Conservation (phyloP, 2,797 vertebrate species). For the Enteromius anoplus region DNA sequence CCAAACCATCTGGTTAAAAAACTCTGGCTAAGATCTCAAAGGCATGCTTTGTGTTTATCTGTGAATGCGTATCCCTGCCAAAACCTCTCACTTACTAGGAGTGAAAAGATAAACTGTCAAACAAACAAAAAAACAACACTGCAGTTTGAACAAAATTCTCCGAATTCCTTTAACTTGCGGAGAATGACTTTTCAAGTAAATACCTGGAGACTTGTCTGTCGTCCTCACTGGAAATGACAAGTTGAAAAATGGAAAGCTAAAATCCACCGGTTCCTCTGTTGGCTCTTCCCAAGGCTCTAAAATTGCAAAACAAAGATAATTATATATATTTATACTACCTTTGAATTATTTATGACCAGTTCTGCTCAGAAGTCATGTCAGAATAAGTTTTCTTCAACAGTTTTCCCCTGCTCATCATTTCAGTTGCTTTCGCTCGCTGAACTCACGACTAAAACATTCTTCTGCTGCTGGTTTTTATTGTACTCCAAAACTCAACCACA, state of each 20-base stretch:
- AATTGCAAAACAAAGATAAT: slow-evolving; percentile 45
- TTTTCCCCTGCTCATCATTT: not conserved
- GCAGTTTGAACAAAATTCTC: not conserved
- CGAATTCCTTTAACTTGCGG: not conserved
- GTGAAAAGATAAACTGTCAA: slow-evolving; percentile 17
- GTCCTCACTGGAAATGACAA: slow-evolving; percentile 32
- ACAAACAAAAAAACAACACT: not conserved
- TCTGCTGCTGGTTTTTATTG: no score
- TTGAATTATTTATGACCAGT: slow-evolving; percentile 11
- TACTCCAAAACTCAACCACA: not conserved
- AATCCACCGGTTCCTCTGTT: slow-evolving; percentile 22
- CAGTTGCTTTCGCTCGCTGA: not conserved
- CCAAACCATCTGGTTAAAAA: slow-evolving; percentile 55
- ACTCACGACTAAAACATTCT: not conserved
- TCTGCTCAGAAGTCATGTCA: not conserved
- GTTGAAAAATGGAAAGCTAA: slow-evolving; percentile 14
- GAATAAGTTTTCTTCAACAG: slow-evolving; percentile 6
- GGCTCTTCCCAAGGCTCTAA: slow-evolving; percentile 53
- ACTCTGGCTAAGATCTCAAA: slow-evolving; percentile 53
- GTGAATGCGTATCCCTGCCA: slow-evolving; percentile 40
- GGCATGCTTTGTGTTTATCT: slow-evolving; percentile 46
- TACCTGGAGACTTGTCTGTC: slow-evolving; percentile 67
- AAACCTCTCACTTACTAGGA: slow-evolving; percentile 37
- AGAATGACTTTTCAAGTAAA: not conserved
- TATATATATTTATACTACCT: not conserved